Evolutionary conservation across 2,113 vertebrate species (phyloP).

Genomic region (Salvator merianae): DNA sequence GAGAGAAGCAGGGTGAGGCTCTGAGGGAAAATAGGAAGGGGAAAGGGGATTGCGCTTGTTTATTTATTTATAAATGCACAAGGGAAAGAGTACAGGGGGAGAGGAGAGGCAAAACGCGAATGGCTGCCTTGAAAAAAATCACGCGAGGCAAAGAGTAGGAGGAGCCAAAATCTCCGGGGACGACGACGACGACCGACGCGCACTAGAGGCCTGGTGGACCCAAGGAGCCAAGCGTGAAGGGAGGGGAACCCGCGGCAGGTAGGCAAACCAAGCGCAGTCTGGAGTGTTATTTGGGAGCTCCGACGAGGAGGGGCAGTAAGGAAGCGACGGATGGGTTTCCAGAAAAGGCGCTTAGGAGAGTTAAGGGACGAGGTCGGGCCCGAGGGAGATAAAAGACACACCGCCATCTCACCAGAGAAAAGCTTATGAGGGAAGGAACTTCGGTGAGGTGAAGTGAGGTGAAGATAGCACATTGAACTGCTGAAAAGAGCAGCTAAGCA

Average conservation of each 20-base stretch:
- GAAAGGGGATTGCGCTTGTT: constrained; percentile 15
- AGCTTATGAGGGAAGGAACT: neutral
- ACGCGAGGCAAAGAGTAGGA: constrained; percentile 56
- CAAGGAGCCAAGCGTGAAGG: neutral
- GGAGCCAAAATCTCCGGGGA: neutral
- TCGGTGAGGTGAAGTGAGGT: too few species aligned
- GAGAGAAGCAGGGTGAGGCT: neutral
- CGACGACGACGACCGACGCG: too few species aligned
- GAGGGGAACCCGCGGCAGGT: neutral
- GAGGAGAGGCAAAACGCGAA: constrained; percentile 15
- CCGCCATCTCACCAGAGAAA: too few species aligned
- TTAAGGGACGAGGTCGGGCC: neutral
- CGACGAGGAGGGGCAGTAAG: neutral
- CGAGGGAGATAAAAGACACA: neutral
- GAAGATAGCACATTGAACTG: too few species aligned
- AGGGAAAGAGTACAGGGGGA: neutral
- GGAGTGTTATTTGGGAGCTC: neutral
- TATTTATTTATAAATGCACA: constrained; percentile 21
- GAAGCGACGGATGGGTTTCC: neutral
- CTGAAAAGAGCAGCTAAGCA: too few species aligned
- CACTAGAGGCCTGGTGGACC: neutral
- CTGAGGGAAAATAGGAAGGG: constrained; percentile 3
- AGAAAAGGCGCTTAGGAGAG: neutral
- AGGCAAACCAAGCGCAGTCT: too few species aligned
- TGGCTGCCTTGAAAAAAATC: constrained; percentile 44